These are phyloP conservation scores for Cathartes aura DNA, from an alignment of 2,113 vertebrate genomes.

Conservation along the genomic window DNA sequence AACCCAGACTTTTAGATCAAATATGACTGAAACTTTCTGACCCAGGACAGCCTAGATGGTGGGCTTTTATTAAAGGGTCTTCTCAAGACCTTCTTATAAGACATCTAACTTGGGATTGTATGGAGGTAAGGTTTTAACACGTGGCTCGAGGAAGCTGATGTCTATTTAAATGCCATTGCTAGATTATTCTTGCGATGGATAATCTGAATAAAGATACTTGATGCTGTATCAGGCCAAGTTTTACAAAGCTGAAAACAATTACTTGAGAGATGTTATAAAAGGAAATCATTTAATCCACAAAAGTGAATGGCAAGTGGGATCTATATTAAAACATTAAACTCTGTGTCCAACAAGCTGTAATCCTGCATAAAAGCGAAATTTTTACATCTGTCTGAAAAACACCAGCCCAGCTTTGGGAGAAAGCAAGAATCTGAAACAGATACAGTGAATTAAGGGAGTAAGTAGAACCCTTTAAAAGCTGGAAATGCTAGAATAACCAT, in stretches of 20 bases:
- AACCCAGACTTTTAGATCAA: background rate
- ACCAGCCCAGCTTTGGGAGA: background rate
- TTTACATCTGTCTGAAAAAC: background rate
- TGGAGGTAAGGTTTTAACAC: background rate
- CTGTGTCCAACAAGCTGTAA: background rate
- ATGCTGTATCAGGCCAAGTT: background rate
- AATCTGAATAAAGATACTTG: background rate
- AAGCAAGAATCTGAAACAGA: background rate
- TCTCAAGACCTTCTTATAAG: background rate
- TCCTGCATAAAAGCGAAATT: background rate
- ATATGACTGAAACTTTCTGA: background rate
- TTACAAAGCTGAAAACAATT: background rate
- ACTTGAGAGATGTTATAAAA: background rate
- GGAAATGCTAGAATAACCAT: background rate
- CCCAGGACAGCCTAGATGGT: background rate
- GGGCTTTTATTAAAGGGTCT: background rate
- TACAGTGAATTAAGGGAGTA: background rate
- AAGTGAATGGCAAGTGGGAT: background rate
- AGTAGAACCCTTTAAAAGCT: background rate
- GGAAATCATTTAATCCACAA: background rate
- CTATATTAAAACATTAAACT: background rate
- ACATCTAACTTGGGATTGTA: rapidly evolving
- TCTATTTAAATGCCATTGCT: background rate
- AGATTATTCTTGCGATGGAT: background rate
- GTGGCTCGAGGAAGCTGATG: background rate